These are phyloP conservation scores for Papilio aristodemus DNA, from an alignment of 1,140 invertebrate genomes.

Conservation along the genomic window DNA sequence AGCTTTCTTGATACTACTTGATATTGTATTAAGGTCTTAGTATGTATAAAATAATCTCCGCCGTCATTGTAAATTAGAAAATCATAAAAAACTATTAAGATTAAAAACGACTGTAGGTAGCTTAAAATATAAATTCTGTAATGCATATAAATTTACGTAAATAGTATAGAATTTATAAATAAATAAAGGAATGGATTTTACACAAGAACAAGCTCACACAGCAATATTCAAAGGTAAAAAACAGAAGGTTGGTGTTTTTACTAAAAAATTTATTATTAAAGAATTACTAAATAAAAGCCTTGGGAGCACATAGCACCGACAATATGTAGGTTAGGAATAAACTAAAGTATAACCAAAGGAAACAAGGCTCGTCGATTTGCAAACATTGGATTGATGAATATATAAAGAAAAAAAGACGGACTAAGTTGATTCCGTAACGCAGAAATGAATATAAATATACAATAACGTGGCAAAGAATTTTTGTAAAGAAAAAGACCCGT, in stretches of 20 bases:
- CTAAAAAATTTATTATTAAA: background rate
- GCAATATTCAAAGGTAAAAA: background rate
- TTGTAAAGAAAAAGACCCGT: background rate
- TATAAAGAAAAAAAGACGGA: background rate
- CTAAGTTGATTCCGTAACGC: background rate
- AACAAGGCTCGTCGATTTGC: background rate
- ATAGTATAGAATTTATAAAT: background rate
- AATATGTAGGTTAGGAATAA: background rate
- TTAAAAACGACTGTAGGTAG: too few species aligned
- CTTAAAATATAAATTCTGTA: too few species aligned
- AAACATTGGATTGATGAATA: background rate
- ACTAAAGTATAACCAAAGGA: background rate
- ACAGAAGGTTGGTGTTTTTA: too few species aligned
- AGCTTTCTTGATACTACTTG: background rate
- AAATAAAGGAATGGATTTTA: background rate
- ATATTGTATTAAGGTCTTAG: background rate
- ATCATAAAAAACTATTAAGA: too few species aligned
- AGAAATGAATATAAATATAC: constrained; percentile 20
- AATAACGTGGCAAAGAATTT: constrained; percentile 4
- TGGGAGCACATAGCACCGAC: background rate
- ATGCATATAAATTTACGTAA: too few species aligned
- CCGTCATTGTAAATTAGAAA: background rate
- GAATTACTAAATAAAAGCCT: background rate
- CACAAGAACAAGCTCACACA: background rate
- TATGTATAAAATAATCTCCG: too few species aligned